Conservation (phyloP, 2,797 vertebrate genomes). For the Sebastiscus albofasciatus region DNA sequence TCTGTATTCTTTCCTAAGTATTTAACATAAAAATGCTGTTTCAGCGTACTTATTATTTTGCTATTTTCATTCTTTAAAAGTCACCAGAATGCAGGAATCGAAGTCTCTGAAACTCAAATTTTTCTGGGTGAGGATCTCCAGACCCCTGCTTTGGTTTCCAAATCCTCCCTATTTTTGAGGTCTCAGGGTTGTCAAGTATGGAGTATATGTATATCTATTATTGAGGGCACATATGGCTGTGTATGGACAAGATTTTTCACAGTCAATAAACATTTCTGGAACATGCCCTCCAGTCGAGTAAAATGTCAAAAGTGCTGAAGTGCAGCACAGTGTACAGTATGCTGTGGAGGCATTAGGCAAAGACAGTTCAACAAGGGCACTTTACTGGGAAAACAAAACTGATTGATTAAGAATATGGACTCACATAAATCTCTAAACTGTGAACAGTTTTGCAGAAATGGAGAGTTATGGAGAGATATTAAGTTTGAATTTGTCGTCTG, state of each 20-base stretch:
- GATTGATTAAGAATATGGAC: constrained; percentile 44
- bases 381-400: constrained; percentile 42
- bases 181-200: too few species aligned
- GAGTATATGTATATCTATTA: neutral
- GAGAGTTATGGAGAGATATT: constrained; percentile 56
- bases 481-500: constrained; percentile 55
- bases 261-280: constrained; percentile 27
- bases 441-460: constrained; percentile 29
- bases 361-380: constrained; percentile 20
- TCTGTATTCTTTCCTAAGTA: too few species aligned
- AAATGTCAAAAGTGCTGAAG: constrained; percentile 2
- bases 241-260: neutral
- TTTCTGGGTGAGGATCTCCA: too few species aligned
- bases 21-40: too few species aligned
- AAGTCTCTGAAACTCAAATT: too few species aligned
- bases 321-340: neutral
- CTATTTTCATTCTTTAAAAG: too few species aligned
- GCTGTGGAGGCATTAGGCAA: constrained; percentile 16
- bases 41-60: too few species aligned
- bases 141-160: too few species aligned
- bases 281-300: neutral
- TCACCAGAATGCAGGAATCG: too few species aligned
- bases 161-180: too few species aligned
- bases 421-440: constrained; percentile 33
- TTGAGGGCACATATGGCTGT: neutral